These are phyloP conservation scores for Liolophura sinensis DNA, from an alignment of 1,140 invertebrate genomes.

Conservation along the genomic window DNA sequence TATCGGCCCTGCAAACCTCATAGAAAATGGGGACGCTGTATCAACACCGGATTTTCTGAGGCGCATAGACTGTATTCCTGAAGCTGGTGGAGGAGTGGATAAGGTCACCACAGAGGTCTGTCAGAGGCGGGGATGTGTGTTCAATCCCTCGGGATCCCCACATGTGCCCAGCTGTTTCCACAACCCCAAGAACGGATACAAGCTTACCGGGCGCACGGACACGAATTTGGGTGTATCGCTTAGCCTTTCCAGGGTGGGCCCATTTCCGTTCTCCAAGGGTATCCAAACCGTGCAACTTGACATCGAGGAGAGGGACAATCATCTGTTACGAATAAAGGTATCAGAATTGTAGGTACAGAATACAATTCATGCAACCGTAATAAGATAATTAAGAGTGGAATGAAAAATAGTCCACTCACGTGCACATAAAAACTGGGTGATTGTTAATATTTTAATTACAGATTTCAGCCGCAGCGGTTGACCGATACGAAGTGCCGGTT, in stretches of 20 bases:
- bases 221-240: conserved; percentile 21
- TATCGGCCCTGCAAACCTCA: too few species aligned
- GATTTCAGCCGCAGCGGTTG: conserved; percentile 41
- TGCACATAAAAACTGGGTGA: too few species aligned
- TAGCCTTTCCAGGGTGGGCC: conserved; percentile 18
- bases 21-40: too few species aligned
- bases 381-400: too few species aligned
- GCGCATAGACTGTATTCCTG: conserved; percentile 37
- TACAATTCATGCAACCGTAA: too few species aligned
- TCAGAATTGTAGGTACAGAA: too few species aligned
- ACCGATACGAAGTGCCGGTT: conserved; percentile 43
- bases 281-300: conserved; percentile 8
- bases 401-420: too few species aligned
- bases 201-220: not conserved
- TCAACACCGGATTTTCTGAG: too few species aligned
- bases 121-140: conserved; percentile 28
- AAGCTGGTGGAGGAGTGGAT: conserved; percentile 16
- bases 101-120: conserved; percentile 26
- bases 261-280: conserved; percentile 25
- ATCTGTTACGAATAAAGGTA: not conserved
- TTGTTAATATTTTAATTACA: conserved; percentile 20
- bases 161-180: conserved; percentile 23
- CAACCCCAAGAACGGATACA: conserved; percentile 25
- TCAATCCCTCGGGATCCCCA: not conserved
- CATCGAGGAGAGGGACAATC: conserved; percentile 7